Percentiles rank a stretch among this genome's conserved stretches.
phyloP scores from a whole-genome alignment of 2,113 vertebrate species.

The Dipodomys ordii region DNA sequence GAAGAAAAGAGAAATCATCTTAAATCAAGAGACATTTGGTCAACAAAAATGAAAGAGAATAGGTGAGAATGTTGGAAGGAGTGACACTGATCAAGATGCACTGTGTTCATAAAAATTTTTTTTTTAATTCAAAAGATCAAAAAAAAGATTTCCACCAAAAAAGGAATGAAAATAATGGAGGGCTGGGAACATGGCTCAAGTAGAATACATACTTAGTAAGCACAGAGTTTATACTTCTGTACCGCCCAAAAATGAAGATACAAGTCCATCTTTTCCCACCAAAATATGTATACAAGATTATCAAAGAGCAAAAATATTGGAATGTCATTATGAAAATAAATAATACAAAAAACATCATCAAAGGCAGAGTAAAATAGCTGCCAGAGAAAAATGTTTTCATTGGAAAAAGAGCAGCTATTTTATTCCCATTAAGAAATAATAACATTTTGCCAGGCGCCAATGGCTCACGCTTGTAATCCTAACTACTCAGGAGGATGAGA shows the following conservation, averaged over 20 bases:
- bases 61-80: no score
- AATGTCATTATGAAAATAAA: slow-evolving; percentile 57
- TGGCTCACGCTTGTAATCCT: no score
- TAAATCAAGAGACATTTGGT: background rate
- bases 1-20: slow-evolving; percentile 8
- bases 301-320: slow-evolving; percentile 13
- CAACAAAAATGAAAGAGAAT: slow-evolving; percentile 31
- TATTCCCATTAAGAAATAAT: slow-evolving; percentile 40
- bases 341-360: slow-evolving; percentile 14
- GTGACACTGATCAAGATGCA: no score
- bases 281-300: slow-evolving; percentile 56
- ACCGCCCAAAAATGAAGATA: background rate
- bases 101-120: no score
- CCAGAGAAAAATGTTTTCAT: slow-evolving; percentile 49
- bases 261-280: slow-evolving; percentile 16
- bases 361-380: slow-evolving; percentile 17
- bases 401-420: slow-evolving; percentile 42
- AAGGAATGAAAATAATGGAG: no score
- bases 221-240: no score
- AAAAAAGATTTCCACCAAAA: no score
- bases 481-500: no score
- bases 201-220: no score
- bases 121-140: no score
- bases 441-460: no score
- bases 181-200: no score